A percentile compares a stretch with the other conserved stretches of the same genome.
Evolutionary conservation across 2,113 vertebrate genomes (phyloP).

Genomic region (Synchiropus splendidus): DNA sequence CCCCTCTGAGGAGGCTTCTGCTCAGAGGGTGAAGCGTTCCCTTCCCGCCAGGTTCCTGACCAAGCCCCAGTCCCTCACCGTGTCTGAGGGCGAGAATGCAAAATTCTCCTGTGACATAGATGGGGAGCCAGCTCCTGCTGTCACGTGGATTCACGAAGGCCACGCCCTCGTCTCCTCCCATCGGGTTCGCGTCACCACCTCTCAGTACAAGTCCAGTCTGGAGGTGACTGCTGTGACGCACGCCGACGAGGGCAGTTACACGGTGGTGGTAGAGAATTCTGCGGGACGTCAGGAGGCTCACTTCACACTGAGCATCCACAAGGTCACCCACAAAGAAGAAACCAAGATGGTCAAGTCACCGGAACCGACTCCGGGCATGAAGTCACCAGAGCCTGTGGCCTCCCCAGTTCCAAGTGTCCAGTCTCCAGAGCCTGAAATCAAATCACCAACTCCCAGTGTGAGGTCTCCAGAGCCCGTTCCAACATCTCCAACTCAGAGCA

Average conservation of each 20-base stretch:
- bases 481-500: conserved; percentile 47
- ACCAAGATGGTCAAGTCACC: conserved; percentile 72
- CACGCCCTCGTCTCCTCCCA: conserved; percentile 71
- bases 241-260: conserved; percentile 90
- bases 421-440: conserved; percentile 34
- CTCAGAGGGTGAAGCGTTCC: conserved; percentile 76
- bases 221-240: conserved; percentile 79
- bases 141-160: conserved; percentile 77
- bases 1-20: conserved; percentile 64
- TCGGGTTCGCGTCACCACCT: conserved; percentile 74
- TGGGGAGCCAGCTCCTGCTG: conserved; percentile 83
- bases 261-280: conserved; percentile 84
- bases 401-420: conserved; percentile 39
- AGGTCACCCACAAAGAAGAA: conserved; percentile 68
- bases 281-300: conserved; percentile 84
- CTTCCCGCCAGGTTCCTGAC: conserved; percentile 85
- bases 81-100: conserved; percentile 79
- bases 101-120: conserved; percentile 90
- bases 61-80: conserved; percentile 83
- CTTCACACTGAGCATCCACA: conserved; percentile 83
- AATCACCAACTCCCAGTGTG: conserved; percentile 40
- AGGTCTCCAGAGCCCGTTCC: conserved; percentile 40
- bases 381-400: conserved; percentile 69
- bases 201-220: conserved; percentile 90
- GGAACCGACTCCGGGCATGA: conserved; percentile 69